Evolutionary conservation across 2,888 invertebrate genomes (phyloP), one percentile per base, ranked within the genome.

Genomic region (Andricus quercusramuli): DNA sequence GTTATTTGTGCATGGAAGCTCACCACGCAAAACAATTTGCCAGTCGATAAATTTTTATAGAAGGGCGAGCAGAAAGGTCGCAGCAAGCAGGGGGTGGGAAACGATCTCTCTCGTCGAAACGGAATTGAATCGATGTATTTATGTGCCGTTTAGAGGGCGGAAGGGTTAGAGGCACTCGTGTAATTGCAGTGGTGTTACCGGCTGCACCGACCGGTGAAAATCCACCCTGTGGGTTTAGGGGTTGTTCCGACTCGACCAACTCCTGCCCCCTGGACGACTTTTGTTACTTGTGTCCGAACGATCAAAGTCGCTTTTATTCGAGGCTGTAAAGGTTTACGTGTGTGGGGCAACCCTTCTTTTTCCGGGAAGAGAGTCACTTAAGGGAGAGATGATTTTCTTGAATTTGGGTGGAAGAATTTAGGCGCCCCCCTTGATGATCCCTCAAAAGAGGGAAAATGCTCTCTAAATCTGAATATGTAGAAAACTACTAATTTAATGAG

Each of bases 101-200:
- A 76, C 78, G 76, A 82, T 78, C 79, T 86, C 88, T 88, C 86
- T 87, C 88, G 89, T 88, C 87, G 90, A 91, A 92, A 92, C 92
- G 91, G 91, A 92, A 93, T 93, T 93, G 92, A 92, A 93, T 92
- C 92, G 92, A 92, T 92, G 90, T 93, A 92, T 93, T 92, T 93
- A 92, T 91, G 92, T 89, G 89, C 90, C 91, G 91, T 92, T 92
- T 92, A 91, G 89, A 86, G 87, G 80, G 87, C 84, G 87, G 87
- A 90, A 89, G 91, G 90, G 90, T 89, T 89, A 88, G 85, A 86
- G 87, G 87, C 90, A 89, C 90, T 90, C 90, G 88, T 91, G 90
- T 91, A 92, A 92, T 92, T 92, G 91, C 91, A 85, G 84, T 82
- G 81, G 83, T 83, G 84, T 83, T 85, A 85, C 80, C 82, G 79